phyloP scores from a whole-genome alignment of 2,888 invertebrate genomes.

The Anarsia innoxiella region DNA sequence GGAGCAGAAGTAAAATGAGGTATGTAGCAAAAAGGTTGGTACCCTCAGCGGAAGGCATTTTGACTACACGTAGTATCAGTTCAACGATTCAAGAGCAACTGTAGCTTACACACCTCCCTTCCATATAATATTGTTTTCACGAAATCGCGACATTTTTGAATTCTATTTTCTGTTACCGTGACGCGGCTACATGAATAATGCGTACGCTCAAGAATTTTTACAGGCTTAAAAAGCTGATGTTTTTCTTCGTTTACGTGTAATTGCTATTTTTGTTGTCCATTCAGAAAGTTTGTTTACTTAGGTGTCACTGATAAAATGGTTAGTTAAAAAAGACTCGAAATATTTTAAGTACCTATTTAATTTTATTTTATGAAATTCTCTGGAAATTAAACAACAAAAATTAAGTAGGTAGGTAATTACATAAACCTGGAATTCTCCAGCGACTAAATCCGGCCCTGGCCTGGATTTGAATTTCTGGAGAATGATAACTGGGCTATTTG shows the following conservation, averaged over 20 bases:
- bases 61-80: no score
- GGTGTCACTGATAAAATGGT: not conserved
- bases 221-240: conserved; percentile 6
- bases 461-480: conserved; percentile 48
- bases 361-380: no score
- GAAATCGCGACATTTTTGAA: conserved; percentile 9
- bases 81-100: no score
- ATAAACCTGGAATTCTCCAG: conserved; percentile 48
- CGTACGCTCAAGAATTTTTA: conserved; percentile 9
- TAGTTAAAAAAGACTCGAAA: not conserved
- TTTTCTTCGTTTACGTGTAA: conserved; percentile 14
- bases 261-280: conserved; percentile 4
- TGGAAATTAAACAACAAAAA: no score
- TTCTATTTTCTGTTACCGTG: conserved; percentile 17
- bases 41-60: conserved; percentile 67
- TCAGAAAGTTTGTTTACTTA: conserved; percentile 5
- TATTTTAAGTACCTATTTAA: not conserved
- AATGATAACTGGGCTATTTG: conserved; percentile 63
- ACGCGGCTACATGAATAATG: conserved; percentile 18
- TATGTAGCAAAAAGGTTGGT: conserved; percentile 80
- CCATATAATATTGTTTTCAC: conserved; percentile 14
- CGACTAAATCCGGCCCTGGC: conserved; percentile 47
- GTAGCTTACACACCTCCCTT: conserved; percentile 31
- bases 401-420: not conserved
- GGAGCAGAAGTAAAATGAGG: conserved; percentile 76